These are phyloP conservation scores for Podiceps cristatus DNA, from an alignment of 2,113 vertebrate genomes.

Conservation along the genomic window DNA sequence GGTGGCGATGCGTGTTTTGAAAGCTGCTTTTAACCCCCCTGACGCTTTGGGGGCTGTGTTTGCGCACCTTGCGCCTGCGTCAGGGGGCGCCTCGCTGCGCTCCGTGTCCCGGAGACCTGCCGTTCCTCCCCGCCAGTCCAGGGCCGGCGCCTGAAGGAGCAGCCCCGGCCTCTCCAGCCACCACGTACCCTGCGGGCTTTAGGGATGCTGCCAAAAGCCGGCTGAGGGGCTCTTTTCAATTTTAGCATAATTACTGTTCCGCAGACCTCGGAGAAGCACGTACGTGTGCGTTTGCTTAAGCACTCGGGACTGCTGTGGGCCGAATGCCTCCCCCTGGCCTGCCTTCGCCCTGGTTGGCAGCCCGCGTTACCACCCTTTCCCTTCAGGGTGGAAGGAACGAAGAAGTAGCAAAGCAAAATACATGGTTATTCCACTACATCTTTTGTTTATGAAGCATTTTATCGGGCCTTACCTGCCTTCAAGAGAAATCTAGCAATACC, in stretches of 20 bases:
- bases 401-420: accelerated
- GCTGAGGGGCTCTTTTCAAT: accelerated
- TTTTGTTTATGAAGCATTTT: neutral
- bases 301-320: accelerated
- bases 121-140: accelerated
- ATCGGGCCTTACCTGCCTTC: neutral
- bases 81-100: too few species aligned
- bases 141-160: neutral
- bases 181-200: neutral
- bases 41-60: accelerated
- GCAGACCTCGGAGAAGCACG: accelerated
- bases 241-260: accelerated
- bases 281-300: accelerated
- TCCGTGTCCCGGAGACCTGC: accelerated
- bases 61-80: accelerated
- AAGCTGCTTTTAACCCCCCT: neutral
- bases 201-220: neutral
- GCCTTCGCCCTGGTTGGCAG: accelerated
- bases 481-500: neutral
- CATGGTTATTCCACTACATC: accelerated
- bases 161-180: accelerated
- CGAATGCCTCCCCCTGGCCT: accelerated
- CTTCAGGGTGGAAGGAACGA: too few species aligned
- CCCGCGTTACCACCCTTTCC: neutral
- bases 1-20: accelerated